Evolutionary conservation across 2,888 invertebrate species (phyloP), one percentile per base, ranked within the genome.

Genomic region (Sesia bembeciformis): DNA sequence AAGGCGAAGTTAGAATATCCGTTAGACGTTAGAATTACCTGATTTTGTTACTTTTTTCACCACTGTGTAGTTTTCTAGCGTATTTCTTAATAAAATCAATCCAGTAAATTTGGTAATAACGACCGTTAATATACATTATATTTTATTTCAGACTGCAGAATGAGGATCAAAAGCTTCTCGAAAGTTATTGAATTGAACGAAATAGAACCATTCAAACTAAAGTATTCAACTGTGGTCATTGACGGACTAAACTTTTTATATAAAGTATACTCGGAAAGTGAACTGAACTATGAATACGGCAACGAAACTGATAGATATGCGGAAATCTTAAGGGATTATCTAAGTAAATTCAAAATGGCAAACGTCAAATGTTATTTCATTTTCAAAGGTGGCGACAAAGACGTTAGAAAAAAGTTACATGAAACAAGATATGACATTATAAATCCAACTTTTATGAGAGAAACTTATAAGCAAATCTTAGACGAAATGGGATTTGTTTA

Each of bases 191-290:
- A 46, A 46, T 4, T 46, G 5, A 8, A 46, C n/a, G 46, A 46
- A 3, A 6, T 46, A 8, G 5, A 46, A 8, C 4, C 8, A 46
- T 46, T 8, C 23, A 8, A 40, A 23, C 52, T 78, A n/a, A 65
- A 62, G 39, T 55, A 76, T 39, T 61, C 66, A 41, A 40, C 53
- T 0, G 63, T 79, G 0, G 77, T 79, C 2, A 67, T 78, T 2
- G 79, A 79, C 41, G 79, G 62, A 0, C 70, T 72, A 8, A 69
- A 70, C 41, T 65, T 67, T 51, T 67, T 78, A 4, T 66, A 68
- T 51, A 0, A 53, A 0, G 49, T 60, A 4, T 78, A 77, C 52
- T 3, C 62, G 39, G 4, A 61, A 0, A 67, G 65, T 43, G 38
- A 39, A 0, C 42, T 72, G 0, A 62, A 61, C 0, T 66, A 52